Evolutionary conservation across 2,888 invertebrate genomes (phyloP), one percentile per base, ranked within the genome.

Genomic region (Cheilosia impressa): DNA sequence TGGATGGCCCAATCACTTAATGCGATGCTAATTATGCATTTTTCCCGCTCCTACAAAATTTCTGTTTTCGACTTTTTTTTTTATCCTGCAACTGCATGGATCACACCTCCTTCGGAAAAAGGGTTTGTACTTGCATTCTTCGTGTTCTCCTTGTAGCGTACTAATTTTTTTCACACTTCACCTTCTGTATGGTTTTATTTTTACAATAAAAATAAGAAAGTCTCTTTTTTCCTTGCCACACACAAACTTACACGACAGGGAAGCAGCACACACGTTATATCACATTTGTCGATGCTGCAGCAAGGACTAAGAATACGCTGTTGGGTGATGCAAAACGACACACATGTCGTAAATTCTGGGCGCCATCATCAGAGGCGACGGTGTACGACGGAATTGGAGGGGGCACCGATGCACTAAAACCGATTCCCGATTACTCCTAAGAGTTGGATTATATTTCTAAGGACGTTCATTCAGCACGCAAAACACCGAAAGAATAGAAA

Each of bases 251-350:
- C 27, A 27, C 6, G n/a, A 6, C 27, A 27, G 5, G 6, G 15
- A 58, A 60, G 45, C 38, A 60, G 31, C 53, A 52, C 58, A 60
- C 75, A 79, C 77, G 84, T 84, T 80, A 84, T 84, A 84, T 84
- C 84, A 84, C 75, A 84, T 75, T 76, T 80, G 55, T 75, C 43
- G 68, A 65, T 55, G 73, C 65, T 71, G 80, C 84, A 84, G 69
- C 79, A 75, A 79, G 69, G 69, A 84, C 71, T 60, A 47, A 31
- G 65, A 47, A 65, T 53, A 77, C 58, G 62, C 27, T 22, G 60
- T 27, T 58, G 43, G 43, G 47, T 72, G 55, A 60, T 62, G 52
- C 66, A 31, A 66, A 57, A 73, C 63, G 27, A 73, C 66, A 68
- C 66, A 68, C 45, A 69, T 50, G 58, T 69, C 53, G 65, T 63